Evolutionary conservation across 2,113 vertebrate species (phyloP).

Genomic region (Embiotoca jacksoni): DNA sequence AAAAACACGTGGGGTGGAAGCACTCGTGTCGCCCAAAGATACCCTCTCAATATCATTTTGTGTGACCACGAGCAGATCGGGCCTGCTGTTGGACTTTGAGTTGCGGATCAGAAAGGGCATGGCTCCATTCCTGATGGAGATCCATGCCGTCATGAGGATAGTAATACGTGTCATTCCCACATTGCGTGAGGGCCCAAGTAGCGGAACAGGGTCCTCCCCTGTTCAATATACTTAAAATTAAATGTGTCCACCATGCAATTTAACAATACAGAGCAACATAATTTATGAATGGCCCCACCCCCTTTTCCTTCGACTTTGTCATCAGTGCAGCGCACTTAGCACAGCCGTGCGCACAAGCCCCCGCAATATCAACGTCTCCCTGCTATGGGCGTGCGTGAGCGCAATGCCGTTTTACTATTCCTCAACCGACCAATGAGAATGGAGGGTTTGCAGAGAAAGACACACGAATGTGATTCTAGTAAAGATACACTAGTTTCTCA

Average conservation of each 20-base stretch:
- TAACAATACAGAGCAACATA: slow-evolving; percentile 58
- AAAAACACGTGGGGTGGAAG: slow-evolving; percentile 18
- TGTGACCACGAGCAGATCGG: slow-evolving; percentile 29
- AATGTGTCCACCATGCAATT: slow-evolving; percentile 40
- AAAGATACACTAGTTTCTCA: slow-evolving; percentile 79
- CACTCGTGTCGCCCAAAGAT: slow-evolving; percentile 12
- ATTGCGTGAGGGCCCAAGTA: slow-evolving; percentile 54
- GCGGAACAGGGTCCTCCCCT: slow-evolving; percentile 10
- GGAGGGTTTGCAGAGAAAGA: slow-evolving; percentile 73
- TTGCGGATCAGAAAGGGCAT: slow-evolving; percentile 52
- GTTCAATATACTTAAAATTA: slow-evolving; percentile 3
- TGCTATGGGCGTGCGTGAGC: slow-evolving; percentile 69
- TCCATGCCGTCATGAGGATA: slow-evolving; percentile 77
- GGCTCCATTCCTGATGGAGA: slow-evolving; percentile 62
- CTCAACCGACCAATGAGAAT: slow-evolving; percentile 80
- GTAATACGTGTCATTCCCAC: slow-evolving; percentile 75
- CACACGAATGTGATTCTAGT: slow-evolving; percentile 80
- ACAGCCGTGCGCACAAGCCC: slow-evolving; percentile 65
- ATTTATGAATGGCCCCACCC: slow-evolving; percentile 80
- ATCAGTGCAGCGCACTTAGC: slow-evolving; percentile 64
- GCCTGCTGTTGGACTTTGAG: slow-evolving; percentile 72
- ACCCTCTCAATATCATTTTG: background rate
- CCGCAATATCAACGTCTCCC: slow-evolving; percentile 68
- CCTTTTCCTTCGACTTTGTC: slow-evolving; percentile 64
- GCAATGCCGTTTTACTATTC: slow-evolving; percentile 80